Percentiles rank a stretch among this genome's conserved stretches.
Evolutionary conservation across 2,888 invertebrate species (phyloP).

Genomic region (Synanthedon andrenaeformis): DNA sequence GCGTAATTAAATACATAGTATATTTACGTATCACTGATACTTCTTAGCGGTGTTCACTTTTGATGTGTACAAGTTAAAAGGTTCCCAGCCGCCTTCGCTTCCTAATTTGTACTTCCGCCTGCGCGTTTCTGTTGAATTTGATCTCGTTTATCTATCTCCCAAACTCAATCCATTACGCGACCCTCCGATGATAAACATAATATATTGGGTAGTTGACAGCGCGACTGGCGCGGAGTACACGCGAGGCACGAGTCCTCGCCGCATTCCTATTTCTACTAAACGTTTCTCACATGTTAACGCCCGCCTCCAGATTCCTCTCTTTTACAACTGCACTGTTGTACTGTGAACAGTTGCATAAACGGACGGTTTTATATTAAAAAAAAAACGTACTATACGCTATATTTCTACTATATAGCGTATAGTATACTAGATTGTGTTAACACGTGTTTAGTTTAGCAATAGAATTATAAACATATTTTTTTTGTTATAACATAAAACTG

Average conservation of each 20-base stretch:
- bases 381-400: too few relatives aligned
- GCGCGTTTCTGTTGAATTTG: slow-evolving; percentile 48
- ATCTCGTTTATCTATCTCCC: slow-evolving; percentile 60
- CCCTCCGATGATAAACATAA: slow-evolving; percentile 51
- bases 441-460: too few relatives aligned
- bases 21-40: not conserved
- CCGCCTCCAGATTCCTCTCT: not conserved
- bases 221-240: slow-evolving; percentile 32
- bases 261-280: slow-evolving; percentile 12
- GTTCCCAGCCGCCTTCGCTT: slow-evolving; percentile 6
- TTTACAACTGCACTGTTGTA: not conserved
- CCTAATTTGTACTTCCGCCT: slow-evolving; percentile 52
- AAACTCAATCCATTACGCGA: slow-evolving; percentile 55
- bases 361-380: too few relatives aligned
- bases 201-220: slow-evolving; percentile 26
- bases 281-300: slow-evolving; percentile 6
- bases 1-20: too few relatives aligned
- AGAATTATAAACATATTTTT: too few relatives aligned
- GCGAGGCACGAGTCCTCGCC: slow-evolving; percentile 12
- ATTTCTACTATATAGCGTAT: too few relatives aligned
- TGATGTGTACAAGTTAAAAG: not conserved
- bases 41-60: not conserved
- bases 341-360: not conserved
- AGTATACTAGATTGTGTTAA: too few relatives aligned
- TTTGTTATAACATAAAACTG: slow-evolving; percentile 11